Conservation (phyloP, 37 sponge, comb jelly and placozoan genomes). For the Eunapius fragilis region DNA sequence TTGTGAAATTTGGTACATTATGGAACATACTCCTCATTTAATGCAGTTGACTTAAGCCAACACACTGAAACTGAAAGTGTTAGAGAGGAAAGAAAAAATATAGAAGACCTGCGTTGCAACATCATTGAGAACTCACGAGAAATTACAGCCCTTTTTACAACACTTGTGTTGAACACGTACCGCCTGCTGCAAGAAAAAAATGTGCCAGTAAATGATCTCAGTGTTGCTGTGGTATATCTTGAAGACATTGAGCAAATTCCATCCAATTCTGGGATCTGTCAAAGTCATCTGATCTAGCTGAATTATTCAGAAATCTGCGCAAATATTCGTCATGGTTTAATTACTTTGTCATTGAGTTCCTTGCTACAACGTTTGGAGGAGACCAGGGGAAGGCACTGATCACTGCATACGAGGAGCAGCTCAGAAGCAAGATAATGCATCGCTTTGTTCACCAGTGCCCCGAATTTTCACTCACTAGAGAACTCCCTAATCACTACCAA, state of each 20-base stretch:
- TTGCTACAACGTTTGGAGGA: constrained; percentile 25
- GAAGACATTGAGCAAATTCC: background rate
- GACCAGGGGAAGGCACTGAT: constrained; percentile 21
- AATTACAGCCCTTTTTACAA: constrained; percentile 27
- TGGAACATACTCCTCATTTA: background rate
- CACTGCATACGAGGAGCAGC: constrained; percentile 9
- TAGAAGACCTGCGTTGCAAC: constrained; percentile 19
- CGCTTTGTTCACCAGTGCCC: constrained; percentile 38
- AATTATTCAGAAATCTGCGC: constrained; percentile 21
- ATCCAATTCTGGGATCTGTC: background rate
- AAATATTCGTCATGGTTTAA: constrained; percentile 52
- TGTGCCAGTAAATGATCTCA: constrained; percentile 17
- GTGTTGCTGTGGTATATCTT: constrained; percentile 14
- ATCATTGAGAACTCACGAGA: background rate
- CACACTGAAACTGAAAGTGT: background rate
- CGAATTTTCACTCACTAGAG: constrained; percentile 12
- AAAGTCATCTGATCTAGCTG: background rate
- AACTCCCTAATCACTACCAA: constrained; percentile 21
- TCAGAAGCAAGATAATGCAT: background rate
- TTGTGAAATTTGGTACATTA: too few relatives aligned
- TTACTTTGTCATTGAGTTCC: constrained; percentile 19
- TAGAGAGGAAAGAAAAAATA: constrained; percentile 3
- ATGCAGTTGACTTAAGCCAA: background rate
- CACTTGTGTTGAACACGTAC: constrained; percentile 11
- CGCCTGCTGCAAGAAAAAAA: constrained; percentile 17